These are phyloP conservation scores for Pachypanchax playfairii DNA, from an alignment of 2,113 vertebrate species.

Conservation along the genomic window DNA sequence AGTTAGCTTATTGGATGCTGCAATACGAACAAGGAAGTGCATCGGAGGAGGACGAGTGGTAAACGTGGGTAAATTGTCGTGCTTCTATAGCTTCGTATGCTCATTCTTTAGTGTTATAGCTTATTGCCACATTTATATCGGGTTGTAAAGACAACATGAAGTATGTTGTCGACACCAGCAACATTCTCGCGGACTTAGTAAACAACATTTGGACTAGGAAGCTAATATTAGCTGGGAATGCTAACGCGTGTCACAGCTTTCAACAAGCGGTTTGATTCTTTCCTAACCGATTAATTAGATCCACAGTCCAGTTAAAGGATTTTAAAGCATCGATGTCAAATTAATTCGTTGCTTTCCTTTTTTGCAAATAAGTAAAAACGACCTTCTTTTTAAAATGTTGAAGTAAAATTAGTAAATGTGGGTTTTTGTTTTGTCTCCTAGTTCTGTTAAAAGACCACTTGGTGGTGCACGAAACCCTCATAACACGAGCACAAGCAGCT, in stretches of 20 bases:
- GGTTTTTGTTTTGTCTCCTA: neutral
- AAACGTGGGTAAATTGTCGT: conserved; percentile 65
- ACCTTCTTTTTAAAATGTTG: neutral
- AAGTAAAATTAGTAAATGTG: neutral
- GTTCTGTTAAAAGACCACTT: conserved; percentile 34
- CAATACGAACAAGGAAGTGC: conserved; percentile 40
- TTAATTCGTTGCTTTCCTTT: neutral
- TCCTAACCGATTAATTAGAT: neutral
- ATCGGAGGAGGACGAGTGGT: conserved; percentile 17
- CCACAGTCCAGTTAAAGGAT: neutral
- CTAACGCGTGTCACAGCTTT: conserved; percentile 27
- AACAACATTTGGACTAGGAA: neutral
- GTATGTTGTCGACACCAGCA: neutral
- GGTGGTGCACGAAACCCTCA: conserved; percentile 38
- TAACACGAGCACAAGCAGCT: neutral
- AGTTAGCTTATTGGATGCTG: conserved; percentile 57
- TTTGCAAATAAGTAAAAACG: too few relatives aligned
- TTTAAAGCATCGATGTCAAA: neutral
- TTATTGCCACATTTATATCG: accelerated
- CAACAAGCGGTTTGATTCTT: neutral
- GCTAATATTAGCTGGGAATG: conserved; percentile 47
- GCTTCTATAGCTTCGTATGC: neutral
- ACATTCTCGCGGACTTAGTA: neutral
- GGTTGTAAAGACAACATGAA: neutral
- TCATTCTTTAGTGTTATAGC: neutral